Base-by-base conservation (phyloP, 2,113 vertebrate genomes). In the Gopherus flavomarginatus region DNA sequence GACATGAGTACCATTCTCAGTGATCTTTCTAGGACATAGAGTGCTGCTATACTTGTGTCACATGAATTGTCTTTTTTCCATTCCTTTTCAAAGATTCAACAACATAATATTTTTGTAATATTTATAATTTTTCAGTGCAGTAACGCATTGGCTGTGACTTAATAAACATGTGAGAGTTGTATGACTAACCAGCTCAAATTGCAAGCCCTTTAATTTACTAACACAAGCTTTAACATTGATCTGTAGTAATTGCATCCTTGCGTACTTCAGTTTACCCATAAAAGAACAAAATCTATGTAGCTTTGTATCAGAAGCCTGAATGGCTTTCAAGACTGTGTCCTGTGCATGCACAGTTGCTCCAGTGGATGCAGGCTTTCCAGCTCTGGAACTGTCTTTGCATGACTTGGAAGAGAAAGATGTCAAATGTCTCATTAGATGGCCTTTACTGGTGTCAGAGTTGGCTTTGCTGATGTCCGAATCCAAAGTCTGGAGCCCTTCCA, bases 331-430 rank as follows among this genome's bases (percentile, higher is more conserved):
- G 49, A 53, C 26, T 91, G 31, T 69, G 12, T n/a, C 29, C 91
- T 89, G 26, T 31, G 14, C 27, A 77, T 14, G 72, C 57, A 87
- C 42, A 90, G 57, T 29, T 95, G 84, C 57, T 94, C 8, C 35
- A 53, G 13, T 80, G 80, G 12, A 9, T 77, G 6, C 49, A 83
- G 69, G 9, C 49, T 88, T 85, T 87, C 5, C 13, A 94, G 0
- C 81, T 90, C 94, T n/a, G 52, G 75, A 92, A 91, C 49, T 87
- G 27, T 86, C 85, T 95, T 90, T 21, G 42, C n/a, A 12, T 90
- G 78, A 52, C 21, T 93, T 26, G 84, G 72, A 38, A 93, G 84
- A 24, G 56, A n/a, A 72, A 29, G 38, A 93, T 56, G 80, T 38
- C 62, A 78, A 93, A 8, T 88, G 65, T 82, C 92, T 89, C 80